Base-by-base conservation (phyloP, 2,888 invertebrate genomes). In the Tridacna crocea region DNA sequence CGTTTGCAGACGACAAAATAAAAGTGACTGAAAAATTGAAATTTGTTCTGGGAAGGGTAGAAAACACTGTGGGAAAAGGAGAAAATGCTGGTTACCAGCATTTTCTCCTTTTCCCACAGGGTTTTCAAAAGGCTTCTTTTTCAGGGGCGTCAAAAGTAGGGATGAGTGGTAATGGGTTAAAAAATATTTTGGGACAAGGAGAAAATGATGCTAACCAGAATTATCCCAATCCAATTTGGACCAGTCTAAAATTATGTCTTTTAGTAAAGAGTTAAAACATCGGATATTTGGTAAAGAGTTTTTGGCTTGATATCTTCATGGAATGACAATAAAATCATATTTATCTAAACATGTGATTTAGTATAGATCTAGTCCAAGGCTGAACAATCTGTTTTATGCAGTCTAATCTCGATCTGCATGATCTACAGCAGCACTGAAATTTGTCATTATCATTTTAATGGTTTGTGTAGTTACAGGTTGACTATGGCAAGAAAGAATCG, bases 71-170 rank as follows among this genome's bases (percentile, higher is more conserved):
- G 22, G 61, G 10, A 61, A n/a, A 61, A n/a, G 19, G 19, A n/a
- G n/a, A 61, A 61, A n/a, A 22, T 61, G 61, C 61, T 61, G n/a
- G 66, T 66, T 36, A 66, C 27, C 12, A 66, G 66, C 66, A 36
- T 27, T 26, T 66, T 66, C 36, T 66, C 26, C 12, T 15, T 19
- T 66, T 66, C 36, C 36, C 66, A 36, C 66, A 66, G 8, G 10
- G 66, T 36, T 66, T 66, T 66, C 66, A 26, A 66, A n/a, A 27
- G 36, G 1, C n/a, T 13, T 66, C 24, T 27, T 12, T 12, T 11
- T 17, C 17, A 6, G 1, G 19, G 24, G 4, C 2, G 66, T 27
- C 8, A 66, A 66, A 66, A 36, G 4, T 27, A 6, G 10, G 13
- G 13, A 27, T 66, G 66, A 27, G 0, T 66, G 27, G 66, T 15